A percentile compares a stretch with the other conserved stretches of the same genome.
phyloP scores from a whole-genome alignment of 1,140 invertebrate species.

The Hypsibius dujardini region DNA sequence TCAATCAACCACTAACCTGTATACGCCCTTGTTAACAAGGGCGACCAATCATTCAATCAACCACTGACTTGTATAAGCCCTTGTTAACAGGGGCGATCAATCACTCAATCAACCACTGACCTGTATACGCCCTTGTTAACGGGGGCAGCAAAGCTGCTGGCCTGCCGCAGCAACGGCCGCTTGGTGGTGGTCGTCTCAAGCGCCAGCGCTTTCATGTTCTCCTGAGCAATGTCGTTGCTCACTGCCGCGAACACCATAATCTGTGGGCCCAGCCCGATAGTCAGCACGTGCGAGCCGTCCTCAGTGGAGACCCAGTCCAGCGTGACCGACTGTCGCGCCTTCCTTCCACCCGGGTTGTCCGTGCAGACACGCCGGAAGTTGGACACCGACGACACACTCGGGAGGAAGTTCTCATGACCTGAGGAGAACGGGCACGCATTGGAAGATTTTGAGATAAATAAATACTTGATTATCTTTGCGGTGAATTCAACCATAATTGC shows the following conservation, averaged over 20 bases:
- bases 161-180: conserved; percentile 61
- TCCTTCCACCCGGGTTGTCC: conserved; percentile 69
- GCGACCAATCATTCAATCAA: no score
- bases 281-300: conserved; percentile 91
- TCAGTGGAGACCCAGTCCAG: conserved; percentile 98
- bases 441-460: no score
- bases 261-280: conserved; percentile 84
- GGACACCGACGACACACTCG: conserved; percentile 60
- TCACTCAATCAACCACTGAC: no score
- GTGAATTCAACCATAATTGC: no score
- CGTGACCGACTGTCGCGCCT: conserved; percentile 53
- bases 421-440: no score
- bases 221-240: conserved; percentile 55
- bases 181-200: conserved; percentile 52
- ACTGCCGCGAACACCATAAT: conserved; percentile 29
- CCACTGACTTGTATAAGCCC: no score
- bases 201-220: conserved; percentile 69
- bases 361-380: conserved; percentile 55
- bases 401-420: conserved; percentile 2
- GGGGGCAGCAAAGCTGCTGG: conserved; percentile 27
- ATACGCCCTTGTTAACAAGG: no score
- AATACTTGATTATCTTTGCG: no score
- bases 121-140: background rate
- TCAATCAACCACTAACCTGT: no score
- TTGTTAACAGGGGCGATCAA: no score